Conservation (phyloP, 2,113 vertebrate genomes). For the Agelaius tricolor region DNA sequence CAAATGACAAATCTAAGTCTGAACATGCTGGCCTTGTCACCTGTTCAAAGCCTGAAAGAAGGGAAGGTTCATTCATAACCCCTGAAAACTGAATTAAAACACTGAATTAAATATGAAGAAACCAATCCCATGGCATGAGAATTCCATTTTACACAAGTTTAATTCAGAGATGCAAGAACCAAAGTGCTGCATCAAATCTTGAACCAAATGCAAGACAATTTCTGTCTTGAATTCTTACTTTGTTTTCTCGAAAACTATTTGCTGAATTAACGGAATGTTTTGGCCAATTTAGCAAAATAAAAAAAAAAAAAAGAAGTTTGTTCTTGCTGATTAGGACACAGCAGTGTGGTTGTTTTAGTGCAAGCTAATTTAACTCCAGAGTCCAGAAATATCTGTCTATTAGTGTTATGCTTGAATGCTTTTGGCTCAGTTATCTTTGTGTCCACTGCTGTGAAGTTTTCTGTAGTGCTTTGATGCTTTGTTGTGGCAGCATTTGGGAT, state of each 20-base stretch:
- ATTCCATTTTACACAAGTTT: neutral
- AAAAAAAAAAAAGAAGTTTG: neutral
- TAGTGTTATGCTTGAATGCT: neutral
- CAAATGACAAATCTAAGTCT: neutral
- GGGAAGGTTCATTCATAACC: neutral
- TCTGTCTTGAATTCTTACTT: neutral
- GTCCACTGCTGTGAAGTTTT: neutral
- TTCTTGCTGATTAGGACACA: slow-evolving; percentile 7
- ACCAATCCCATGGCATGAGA: neutral
- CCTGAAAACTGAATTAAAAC: neutral
- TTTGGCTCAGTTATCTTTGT: neutral
- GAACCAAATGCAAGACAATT: neutral
- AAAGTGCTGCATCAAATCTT: neutral
- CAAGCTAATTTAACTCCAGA: neutral
- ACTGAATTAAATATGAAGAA: neutral
- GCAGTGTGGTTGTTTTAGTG: slow-evolving; percentile 5
- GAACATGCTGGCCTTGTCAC: neutral
- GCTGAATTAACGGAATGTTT: slow-evolving; percentile 28
- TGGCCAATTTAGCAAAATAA: neutral
- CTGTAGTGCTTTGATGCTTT: neutral
- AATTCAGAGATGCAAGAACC: neutral
- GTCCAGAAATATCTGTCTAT: slow-evolving; percentile 1
- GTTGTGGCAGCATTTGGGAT: neutral
- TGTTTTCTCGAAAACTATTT: slow-evolving; percentile 27
- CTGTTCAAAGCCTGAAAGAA: neutral